Percentiles rank a stretch among this genome's conserved stretches.
Evolutionary conservation across 1,140 invertebrate species (phyloP).

Genomic region (Diorhabda sublineata): DNA sequence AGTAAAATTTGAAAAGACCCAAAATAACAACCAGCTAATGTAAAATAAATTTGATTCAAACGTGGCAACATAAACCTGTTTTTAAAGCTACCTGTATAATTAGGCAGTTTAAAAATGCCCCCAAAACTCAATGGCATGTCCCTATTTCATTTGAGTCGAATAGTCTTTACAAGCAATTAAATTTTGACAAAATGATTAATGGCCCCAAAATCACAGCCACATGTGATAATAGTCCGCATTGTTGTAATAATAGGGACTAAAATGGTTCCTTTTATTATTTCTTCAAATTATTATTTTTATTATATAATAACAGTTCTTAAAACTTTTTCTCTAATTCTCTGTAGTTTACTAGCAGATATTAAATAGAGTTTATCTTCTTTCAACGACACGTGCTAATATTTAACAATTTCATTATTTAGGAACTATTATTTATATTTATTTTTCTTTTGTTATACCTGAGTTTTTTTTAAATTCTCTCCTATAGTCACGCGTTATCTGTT

Average conservation of each 20-base stretch:
- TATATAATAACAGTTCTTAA: slow-evolving; percentile 18
- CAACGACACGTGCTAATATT: slow-evolving; percentile 9
- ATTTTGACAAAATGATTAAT: slow-evolving; percentile 37
- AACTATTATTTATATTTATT: too few relatives aligned
- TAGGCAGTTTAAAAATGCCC: slow-evolving; percentile 26
- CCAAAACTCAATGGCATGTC: slow-evolving; percentile 23
- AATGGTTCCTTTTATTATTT: slow-evolving; percentile 22
- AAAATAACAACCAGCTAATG: slow-evolving; percentile 19
- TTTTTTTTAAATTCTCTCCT: too few relatives aligned
- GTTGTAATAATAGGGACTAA: slow-evolving; percentile 31
- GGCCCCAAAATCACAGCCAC: slow-evolving; percentile 30
- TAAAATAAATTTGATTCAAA: slow-evolving; percentile 25
- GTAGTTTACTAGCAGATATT: neutral
- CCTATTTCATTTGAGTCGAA: slow-evolving; percentile 27
- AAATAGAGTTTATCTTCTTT: neutral
- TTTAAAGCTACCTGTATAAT: slow-evolving; percentile 28
- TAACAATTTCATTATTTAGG: too few relatives aligned
- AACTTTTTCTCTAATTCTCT: slow-evolving; percentile 9
- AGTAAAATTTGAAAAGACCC: slow-evolving; percentile 13
- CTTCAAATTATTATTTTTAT: slow-evolving; percentile 18
- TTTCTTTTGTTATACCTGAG: too few relatives aligned
- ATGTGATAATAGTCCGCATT: slow-evolving; percentile 29
- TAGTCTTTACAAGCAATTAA: slow-evolving; percentile 32
- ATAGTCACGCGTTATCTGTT: too few relatives aligned
- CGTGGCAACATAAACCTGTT: slow-evolving; percentile 19